A percentile compares a stretch with the other conserved stretches of the same genome.
Evolutionary conservation across 2,797 vertebrate genomes (phyloP).

Genomic region (Myioborus melanocephalus): DNA sequence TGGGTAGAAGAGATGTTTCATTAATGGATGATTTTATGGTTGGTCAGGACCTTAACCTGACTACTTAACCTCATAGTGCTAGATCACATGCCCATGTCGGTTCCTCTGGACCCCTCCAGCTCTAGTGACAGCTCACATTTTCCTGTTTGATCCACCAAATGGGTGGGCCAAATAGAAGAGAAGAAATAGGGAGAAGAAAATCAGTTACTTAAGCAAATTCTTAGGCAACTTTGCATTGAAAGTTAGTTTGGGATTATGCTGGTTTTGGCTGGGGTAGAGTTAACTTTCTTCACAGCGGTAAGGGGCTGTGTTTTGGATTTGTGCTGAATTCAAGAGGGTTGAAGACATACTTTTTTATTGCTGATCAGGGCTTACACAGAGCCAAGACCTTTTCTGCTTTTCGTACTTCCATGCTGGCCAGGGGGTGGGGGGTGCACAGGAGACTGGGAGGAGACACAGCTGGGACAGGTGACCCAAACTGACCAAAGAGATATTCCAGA

Average conservation of each 20-base stretch:
- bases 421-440: fast-evolving
- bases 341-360: not conserved
- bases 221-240: not conserved
- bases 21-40: not conserved
- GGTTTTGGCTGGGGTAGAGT: not conserved
- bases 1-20: not conserved
- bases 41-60: not conserved
- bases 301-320: not conserved
- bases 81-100: fast-evolving
- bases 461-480: fast-evolving
- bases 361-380: not conserved
- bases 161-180: not conserved
- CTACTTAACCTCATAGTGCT: not conserved
- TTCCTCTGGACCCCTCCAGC: not conserved
- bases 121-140: not conserved
- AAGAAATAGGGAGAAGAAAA: not conserved
- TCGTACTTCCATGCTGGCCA: fast-evolving
- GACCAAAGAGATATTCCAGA: not conserved
- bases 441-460: fast-evolving
- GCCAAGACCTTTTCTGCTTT: not conserved
- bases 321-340: not conserved
- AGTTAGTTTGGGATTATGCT: not conserved
- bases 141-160: not conserved
- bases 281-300: not conserved
- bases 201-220: not conserved